A percentile compares a stretch with the other conserved stretches of the same genome.
Evolutionary conservation across 2,888 invertebrate genomes (phyloP).

Genomic region (Chalcosyrphus nemorum): DNA sequence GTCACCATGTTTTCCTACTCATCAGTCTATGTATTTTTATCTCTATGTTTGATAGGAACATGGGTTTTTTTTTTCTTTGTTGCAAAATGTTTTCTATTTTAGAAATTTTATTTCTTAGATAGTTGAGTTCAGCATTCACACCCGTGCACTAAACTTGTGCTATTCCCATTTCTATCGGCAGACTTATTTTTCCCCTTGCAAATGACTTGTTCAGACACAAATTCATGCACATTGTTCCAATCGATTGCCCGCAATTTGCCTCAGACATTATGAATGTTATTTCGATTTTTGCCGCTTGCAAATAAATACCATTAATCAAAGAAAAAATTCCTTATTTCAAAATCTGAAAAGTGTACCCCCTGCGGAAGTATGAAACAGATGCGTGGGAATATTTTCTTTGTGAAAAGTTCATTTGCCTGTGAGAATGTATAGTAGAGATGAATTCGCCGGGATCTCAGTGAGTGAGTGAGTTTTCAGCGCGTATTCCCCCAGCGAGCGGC

Average conservation of each 20-base stretch:
- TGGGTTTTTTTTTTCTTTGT: slow-evolving; percentile 1
- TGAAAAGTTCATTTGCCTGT: slow-evolving; percentile 60
- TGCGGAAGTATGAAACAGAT: slow-evolving; percentile 20
- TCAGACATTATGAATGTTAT: slow-evolving; percentile 26
- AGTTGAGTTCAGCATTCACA: slow-evolving; percentile 26
- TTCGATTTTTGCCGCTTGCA: neutral
- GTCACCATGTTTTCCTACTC: neutral
- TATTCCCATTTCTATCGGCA: neutral
- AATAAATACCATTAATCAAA: slow-evolving; percentile 31
- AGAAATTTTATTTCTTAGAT: neutral
- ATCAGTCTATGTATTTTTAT: neutral
- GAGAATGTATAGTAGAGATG: neutral
- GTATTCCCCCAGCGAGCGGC: neutral
- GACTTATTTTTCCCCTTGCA: neutral
- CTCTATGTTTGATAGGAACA: neutral
- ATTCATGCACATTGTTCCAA: slow-evolving; percentile 5
- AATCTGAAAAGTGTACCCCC: neutral
- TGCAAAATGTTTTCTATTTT: slow-evolving; percentile 24
- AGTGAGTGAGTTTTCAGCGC: slow-evolving; percentile 31
- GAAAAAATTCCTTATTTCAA: neutral
- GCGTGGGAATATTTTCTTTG: slow-evolving; percentile 51
- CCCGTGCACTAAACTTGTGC: neutral
- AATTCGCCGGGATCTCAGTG: neutral
- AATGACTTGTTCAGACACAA: neutral
- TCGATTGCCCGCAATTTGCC: slow-evolving; percentile 2